These are phyloP conservation scores for Scotopteryx bipunctaria DNA, from an alignment of 2,888 invertebrate species.

Conservation along the genomic window DNA sequence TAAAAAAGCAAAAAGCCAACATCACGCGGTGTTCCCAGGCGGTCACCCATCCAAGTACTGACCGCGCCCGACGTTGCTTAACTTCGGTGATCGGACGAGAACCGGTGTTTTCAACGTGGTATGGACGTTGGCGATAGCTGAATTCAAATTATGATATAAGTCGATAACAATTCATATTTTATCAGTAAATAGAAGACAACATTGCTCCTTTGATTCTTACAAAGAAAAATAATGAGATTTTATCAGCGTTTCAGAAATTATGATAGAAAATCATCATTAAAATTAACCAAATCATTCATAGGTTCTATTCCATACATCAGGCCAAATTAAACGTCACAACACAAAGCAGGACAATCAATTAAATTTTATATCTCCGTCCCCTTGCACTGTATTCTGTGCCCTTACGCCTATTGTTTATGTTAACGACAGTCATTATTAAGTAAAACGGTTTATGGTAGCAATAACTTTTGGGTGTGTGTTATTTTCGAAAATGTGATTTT, in stretches of 20 bases:
- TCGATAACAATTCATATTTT: too few relatives aligned
- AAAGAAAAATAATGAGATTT: neutral
- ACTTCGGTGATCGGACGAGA: slow-evolving; percentile 77
- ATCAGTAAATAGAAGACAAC: too few relatives aligned
- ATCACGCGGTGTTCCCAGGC: slow-evolving; percentile 61
- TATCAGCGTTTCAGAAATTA: too few relatives aligned
- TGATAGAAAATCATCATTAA: slow-evolving; percentile 4
- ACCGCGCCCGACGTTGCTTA: slow-evolving; percentile 74
- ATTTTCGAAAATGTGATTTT: slow-evolving; percentile 22
- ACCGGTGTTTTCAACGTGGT: slow-evolving; percentile 47
- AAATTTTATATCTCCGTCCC: slow-evolving; percentile 44
- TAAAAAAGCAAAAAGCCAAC: slow-evolving; percentile 51
- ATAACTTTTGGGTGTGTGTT: slow-evolving; percentile 34
- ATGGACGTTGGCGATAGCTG: slow-evolving; percentile 27
- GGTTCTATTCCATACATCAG: slow-evolving; percentile 30
- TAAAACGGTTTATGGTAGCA: slow-evolving; percentile 55
- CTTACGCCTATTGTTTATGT: slow-evolving; percentile 45
- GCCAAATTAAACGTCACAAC: slow-evolving; percentile 43
- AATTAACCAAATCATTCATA: slow-evolving; percentile 18
- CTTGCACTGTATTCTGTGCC: slow-evolving; percentile 14
- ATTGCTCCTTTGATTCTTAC: too few relatives aligned
- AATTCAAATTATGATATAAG: too few relatives aligned
- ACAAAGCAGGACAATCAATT: slow-evolving; percentile 57
- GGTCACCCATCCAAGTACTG: slow-evolving; percentile 67
- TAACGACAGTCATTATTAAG: slow-evolving; percentile 52